Conservation (phyloP, 2,113 vertebrate genomes). For the Neodontobutis hainanensis region DNA sequence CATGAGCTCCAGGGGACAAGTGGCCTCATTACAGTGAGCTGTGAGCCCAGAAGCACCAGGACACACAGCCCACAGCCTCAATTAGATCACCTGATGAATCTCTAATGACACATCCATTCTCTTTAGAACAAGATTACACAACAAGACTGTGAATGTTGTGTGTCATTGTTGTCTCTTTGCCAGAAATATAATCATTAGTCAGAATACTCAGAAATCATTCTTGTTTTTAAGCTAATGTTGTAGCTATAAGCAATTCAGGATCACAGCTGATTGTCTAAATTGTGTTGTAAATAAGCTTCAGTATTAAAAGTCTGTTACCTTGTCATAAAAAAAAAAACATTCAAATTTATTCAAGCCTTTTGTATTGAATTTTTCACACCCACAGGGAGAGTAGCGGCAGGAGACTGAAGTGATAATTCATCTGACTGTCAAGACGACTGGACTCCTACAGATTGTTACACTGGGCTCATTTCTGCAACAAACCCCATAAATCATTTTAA, state of each 20-base stretch:
- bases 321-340: background rate
- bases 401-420: background rate
- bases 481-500: slow-evolving; percentile 32
- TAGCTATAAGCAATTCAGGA: background rate
- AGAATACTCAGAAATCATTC: too few relatives aligned
- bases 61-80: slow-evolving; percentile 32
- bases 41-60: slow-evolving; percentile 26
- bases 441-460: slow-evolving; percentile 17
- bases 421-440: slow-evolving; percentile 22
- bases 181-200: background rate
- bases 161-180: background rate
- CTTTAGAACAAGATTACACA: background rate
- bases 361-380: background rate
- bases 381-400: background rate
- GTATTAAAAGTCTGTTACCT: background rate
- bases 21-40: slow-evolving; percentile 53
- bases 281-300: background rate
- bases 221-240: too few relatives aligned
- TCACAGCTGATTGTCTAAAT: too few relatives aligned
- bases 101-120: background rate
- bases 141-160: background rate
- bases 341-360: background rate
- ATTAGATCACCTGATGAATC: slow-evolving; percentile 37
- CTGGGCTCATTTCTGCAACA: slow-evolving; percentile 21
- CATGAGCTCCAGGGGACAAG: slow-evolving; percentile 40